Conservation (phyloP, 2,888 invertebrate genomes). For the Trichogramma dendrolimi region DNA sequence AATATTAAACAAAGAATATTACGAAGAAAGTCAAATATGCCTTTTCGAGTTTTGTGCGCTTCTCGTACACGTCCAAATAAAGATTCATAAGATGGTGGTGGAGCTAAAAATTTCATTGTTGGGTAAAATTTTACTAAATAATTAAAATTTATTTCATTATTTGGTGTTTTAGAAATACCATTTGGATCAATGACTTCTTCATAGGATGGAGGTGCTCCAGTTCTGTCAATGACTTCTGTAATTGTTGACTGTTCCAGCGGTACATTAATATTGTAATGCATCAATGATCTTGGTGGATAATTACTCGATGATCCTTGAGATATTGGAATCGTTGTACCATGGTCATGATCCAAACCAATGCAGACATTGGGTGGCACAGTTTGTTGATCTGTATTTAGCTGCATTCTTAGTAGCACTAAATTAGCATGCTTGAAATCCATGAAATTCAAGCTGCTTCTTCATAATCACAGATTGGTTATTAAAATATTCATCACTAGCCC, state of each 20-base stretch:
- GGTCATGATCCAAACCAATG: conserved; percentile 33
- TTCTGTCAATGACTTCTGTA: conserved; percentile 39
- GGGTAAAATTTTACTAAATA: not conserved
- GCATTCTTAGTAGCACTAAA: conserved; percentile 36
- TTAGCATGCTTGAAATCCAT: conserved; percentile 28
- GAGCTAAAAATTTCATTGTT: conserved; percentile 51
- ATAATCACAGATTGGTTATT: not conserved
- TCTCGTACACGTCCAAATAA: conserved; percentile 63
- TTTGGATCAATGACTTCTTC: conserved; percentile 63
- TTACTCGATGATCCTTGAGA: conserved; percentile 29
- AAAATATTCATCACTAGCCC: too few relatives aligned
- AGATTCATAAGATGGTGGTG: conserved; percentile 67
- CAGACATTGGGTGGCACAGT: conserved; percentile 27
- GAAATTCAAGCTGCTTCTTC: not conserved
- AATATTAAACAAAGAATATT: conserved; percentile 60
- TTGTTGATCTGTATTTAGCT: conserved; percentile 33
- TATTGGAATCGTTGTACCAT: conserved; percentile 33
- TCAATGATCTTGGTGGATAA: conserved; percentile 43
- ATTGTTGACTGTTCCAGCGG: conserved; percentile 38
- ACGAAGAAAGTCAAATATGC: conserved; percentile 60
- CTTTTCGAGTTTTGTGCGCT: conserved; percentile 60
- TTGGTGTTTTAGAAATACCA: conserved; percentile 46
- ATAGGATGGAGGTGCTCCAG: conserved; percentile 59
- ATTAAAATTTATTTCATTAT: not conserved
- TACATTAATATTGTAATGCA: conserved; percentile 41